Evolutionary conservation across 2,888 invertebrate species (phyloP), one percentile per base, ranked within the genome.

Genomic region (Scrobipalpa atriplicella): DNA sequence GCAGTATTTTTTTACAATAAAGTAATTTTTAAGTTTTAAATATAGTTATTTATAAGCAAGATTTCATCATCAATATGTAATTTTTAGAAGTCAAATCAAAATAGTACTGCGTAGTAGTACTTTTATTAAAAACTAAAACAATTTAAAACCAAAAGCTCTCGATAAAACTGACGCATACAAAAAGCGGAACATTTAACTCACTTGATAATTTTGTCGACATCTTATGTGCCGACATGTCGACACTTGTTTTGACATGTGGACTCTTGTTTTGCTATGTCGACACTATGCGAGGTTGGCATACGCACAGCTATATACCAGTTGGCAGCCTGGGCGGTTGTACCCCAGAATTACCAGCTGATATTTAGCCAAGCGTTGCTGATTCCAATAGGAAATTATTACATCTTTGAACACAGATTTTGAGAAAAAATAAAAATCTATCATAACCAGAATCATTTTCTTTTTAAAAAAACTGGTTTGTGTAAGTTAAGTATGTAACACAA

Each of bases 311-410:
- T 91, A 97, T 97, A 97, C 95, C 97, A 97, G 95, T 95, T 94
- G 95, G 95, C 95, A 97, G 95, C 94, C 97, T 97, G 97, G 95
- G 96, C 91, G 87, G 90, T 84, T 65, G 47, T 82, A 94, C 94
- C 96, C 97, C 97, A 97, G 97, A 98, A 98, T 98, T 98, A 98
- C 98, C 98, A 98, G 98, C 98, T 98, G 98, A 98, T 98, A 98
- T 98, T 98, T 97, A 94, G 93, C 86, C 86, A 78, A 76, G 72
- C 63, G 72, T 74, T 86, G 75, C 66, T 21, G 69, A 66, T 65
- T 65, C 69, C 65, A 29, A 29, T 2, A 29, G 29, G 5, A 39
- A 39, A 39, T 39, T 6, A n/a, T n/a, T n/a, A n/a, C 13, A 13
- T 13, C 10, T 43, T 43, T 3, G 3, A 43, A 43, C 2, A 43